Base-by-base conservation (phyloP, 2,888 invertebrate genomes). In the Epiblema foenella region DNA sequence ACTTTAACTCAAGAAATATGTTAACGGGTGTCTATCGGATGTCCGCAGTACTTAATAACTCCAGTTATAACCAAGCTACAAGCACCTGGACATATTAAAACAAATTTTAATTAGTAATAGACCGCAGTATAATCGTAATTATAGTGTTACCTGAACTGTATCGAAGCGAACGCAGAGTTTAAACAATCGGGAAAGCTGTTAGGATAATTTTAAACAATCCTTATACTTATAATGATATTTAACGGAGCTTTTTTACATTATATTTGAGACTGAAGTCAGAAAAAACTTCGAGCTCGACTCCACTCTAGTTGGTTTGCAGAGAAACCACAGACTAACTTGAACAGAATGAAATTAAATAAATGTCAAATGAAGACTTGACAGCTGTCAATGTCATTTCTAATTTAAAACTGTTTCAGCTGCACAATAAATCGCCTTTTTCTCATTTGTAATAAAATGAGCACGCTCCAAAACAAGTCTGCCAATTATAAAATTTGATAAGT, bases 291-390 rank as follows among this genome's bases (percentile, higher is more conserved):
- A 2, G n/a, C 24, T 24, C 24, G 33, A 46, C 39, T 52, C 17
- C 37, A 29, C 12, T 54, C 29, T 33, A 18, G 17, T 17, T 33
- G n/a, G 18, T 3, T 46, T 11, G 18, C 39, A n/a, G 12, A n/a
- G 66, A 62, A 63, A 69, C 63, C 63, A 69, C 63, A 69, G 69
- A 69, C 63, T 51, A 9, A 42, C 24, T 24, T 1, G 4, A 24
- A 24, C 1, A 24, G 4, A 24, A 24, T 1, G 4, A 24, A 24
- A 24, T 24, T 24, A 24, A 24, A 4, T 1, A 24, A 42, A 59
- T 59, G n/a, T n/a, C n/a, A 10, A 59, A 59, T 12, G 42, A 59
- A 59, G 15, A 15, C 15, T 4, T 62, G 49, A 64, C 37, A 52
- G 52, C n/a, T 54, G 64, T n/a, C 64, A 64, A 7, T 39, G 46